Evolutionary conservation across 2,888 invertebrate species (phyloP).

Genomic region (Hemithea aestivaria): DNA sequence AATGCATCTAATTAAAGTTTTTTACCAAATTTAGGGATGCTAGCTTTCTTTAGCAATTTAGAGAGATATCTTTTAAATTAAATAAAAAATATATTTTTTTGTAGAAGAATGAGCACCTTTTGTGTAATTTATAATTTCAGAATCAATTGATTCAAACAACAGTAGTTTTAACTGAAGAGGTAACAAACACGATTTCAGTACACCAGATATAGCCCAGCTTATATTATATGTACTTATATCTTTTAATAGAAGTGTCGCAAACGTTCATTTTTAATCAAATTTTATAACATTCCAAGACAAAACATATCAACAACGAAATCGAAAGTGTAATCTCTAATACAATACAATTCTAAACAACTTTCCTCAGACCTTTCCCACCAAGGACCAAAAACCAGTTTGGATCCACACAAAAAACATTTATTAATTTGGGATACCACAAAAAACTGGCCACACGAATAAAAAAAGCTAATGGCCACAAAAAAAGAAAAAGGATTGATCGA

Average conservation of each 20-base stretch:
- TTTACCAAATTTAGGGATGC: constrained; percentile 3
- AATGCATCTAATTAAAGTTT: constrained; percentile 8
- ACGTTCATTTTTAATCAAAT: too few species aligned
- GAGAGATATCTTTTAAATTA: too few species aligned
- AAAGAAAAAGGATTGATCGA: constrained; percentile 64
- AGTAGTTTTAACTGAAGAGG: too few species aligned
- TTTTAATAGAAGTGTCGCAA: too few species aligned
- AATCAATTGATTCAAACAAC: too few species aligned
- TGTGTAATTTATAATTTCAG: too few species aligned
- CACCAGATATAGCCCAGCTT: too few species aligned
- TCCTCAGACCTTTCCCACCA: constrained; percentile 71
- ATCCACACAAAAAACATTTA: constrained; percentile 69
- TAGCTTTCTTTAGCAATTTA: neutral
- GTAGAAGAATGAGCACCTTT: too few species aligned
- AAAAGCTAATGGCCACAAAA: constrained; percentile 75
- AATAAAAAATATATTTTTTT: too few species aligned
- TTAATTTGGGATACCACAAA: constrained; percentile 78
- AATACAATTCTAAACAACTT: constrained; percentile 61
- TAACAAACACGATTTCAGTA: too few species aligned
- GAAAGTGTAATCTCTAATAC: constrained; percentile 60
- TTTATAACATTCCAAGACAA: too few species aligned
- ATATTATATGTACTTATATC: too few species aligned
- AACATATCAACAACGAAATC: constrained; percentile 46
- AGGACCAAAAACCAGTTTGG: constrained; percentile 57
- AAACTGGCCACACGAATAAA: constrained; percentile 67